A percentile compares a stretch with the other conserved stretches of the same genome.
These are phyloP conservation scores for Clupea harengus DNA, from an alignment of 2,113 vertebrate genomes.

Conservation along the genomic window DNA sequence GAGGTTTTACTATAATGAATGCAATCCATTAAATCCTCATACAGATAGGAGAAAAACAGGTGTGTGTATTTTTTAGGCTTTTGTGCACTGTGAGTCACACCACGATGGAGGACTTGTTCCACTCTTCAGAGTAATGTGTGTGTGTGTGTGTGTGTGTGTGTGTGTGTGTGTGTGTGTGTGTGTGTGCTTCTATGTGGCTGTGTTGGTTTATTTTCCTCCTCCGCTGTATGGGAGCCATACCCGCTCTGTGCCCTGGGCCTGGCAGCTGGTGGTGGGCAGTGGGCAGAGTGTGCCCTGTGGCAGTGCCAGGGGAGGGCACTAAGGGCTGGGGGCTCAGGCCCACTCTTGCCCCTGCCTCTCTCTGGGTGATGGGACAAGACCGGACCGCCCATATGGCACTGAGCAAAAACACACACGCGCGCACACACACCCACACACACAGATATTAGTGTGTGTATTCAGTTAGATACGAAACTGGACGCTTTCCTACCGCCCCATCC, in stretches of 20 bases:
- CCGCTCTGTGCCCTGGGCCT: slow-evolving; percentile 59
- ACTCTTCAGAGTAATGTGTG: background rate
- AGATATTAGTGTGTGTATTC: slow-evolving; percentile 40
- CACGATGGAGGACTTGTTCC: background rate
- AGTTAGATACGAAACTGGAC: slow-evolving; percentile 71
- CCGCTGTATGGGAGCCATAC: slow-evolving; percentile 45
- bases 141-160: background rate
- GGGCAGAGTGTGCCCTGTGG: slow-evolving; percentile 74
- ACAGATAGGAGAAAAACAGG: background rate
- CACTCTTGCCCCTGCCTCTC: slow-evolving; percentile 57
- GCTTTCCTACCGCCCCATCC: slow-evolving; percentile 55
- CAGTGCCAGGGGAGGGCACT: slow-evolving; percentile 71
- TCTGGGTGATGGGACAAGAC: slow-evolving; percentile 71
- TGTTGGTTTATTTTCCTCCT: slow-evolving; percentile 17
- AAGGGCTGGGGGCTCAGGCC: slow-evolving; percentile 60
- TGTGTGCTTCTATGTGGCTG: background rate
- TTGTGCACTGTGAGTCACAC: background rate
- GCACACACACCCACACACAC: background rate
- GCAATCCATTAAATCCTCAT: background rate
- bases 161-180: no score
- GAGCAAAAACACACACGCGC: slow-evolving; percentile 55
- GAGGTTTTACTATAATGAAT: no score
- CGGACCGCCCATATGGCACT: slow-evolving; percentile 73
- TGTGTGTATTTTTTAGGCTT: background rate
- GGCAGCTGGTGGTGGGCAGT: slow-evolving; percentile 70